Percentiles rank a stretch among this genome's conserved stretches.
Conservation (phyloP, 2,888 invertebrate genomes). For the Eupithecia exiguata region DNA sequence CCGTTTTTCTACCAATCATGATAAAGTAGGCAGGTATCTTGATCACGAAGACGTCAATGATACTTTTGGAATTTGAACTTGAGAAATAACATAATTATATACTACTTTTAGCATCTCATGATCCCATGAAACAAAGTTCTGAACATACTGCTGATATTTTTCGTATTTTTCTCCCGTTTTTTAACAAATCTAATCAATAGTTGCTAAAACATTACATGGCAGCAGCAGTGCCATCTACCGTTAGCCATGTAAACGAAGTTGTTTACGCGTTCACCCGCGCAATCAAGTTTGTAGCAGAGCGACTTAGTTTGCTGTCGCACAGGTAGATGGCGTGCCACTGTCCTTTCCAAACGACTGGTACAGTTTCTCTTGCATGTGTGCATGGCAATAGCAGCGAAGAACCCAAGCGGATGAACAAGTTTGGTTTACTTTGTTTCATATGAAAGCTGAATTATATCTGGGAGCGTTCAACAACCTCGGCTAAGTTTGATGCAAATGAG, state of each 20-base stretch:
- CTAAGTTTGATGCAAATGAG: not conserved
- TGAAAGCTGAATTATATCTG: not conserved
- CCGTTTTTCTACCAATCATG: constrained; percentile 4
- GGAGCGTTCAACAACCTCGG: not conserved
- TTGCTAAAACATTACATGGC: not conserved
- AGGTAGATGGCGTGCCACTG: constrained; percentile 22
- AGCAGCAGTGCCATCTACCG: constrained; percentile 14
- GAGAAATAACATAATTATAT: not conserved
- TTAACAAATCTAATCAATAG: not conserved
- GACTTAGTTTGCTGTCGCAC: not conserved
- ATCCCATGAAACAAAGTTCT: not conserved
- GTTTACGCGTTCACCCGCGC: not conserved
- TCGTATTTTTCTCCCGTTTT: not conserved
- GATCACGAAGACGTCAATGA: not conserved
- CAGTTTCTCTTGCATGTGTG: not conserved
- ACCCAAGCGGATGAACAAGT: not conserved
- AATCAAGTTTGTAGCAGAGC: not conserved
- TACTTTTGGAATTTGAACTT: not conserved
- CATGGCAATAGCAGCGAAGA: not conserved
- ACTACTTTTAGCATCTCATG: not conserved
- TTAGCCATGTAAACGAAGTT: constrained; percentile 5
- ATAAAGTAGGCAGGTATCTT: not conserved
- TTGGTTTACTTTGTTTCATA: not conserved
- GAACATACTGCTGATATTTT: not conserved
- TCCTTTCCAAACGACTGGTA: not conserved